Base-by-base conservation (phyloP, 2,797 vertebrate species). In the Sebastiscus tertius region DNA sequence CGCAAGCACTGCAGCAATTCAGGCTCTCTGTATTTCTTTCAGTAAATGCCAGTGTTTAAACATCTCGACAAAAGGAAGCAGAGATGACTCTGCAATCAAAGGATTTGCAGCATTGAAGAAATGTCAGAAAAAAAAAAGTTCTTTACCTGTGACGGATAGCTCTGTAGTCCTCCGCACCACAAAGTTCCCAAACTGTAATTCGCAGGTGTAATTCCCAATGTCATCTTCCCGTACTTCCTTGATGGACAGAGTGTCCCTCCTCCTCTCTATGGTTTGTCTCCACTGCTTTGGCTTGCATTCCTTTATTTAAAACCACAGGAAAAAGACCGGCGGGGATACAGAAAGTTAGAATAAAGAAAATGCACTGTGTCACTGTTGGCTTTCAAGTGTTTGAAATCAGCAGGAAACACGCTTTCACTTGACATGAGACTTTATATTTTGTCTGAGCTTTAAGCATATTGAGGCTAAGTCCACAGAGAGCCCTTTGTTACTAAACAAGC, bases 161-260 rank as follows among this genome's bases (percentile, higher is more conserved):
- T 98, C 97, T 0, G 98, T 99, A 0, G 98, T 99, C 94, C 98
- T 97, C 94, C 98, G 96, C n/a, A 99, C 97, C 87, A 98, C 93
- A 92, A 99, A 99, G 91, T 95, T 96, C 90, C 98, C 98, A 75
- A 98, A 97, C 87, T 97, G 97, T 90, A 99, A 91, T 91, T 99
- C 98, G 80, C 98, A 99, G 6, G 98, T 99, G 86, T 99, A 99
- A 96, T 99, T 99, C 94, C 98, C 98, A 94, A 98, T 98, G 94
- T 99, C 98, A 80, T 99, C 98, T 95, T 99, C 98, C 90, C 95
- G 96, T 89, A 99, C 98, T 88, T 99, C 98, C 88, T 95, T 96
- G 93, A 99, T 98, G 81, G 97, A 96, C 55, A 99, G 95, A 16
- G 87, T 96, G 80, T 99, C 97, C 88, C 94, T 97, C 94, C 95